Conservation (phyloP, 1,140 invertebrate species). For the Drosophila erecta region DNA sequence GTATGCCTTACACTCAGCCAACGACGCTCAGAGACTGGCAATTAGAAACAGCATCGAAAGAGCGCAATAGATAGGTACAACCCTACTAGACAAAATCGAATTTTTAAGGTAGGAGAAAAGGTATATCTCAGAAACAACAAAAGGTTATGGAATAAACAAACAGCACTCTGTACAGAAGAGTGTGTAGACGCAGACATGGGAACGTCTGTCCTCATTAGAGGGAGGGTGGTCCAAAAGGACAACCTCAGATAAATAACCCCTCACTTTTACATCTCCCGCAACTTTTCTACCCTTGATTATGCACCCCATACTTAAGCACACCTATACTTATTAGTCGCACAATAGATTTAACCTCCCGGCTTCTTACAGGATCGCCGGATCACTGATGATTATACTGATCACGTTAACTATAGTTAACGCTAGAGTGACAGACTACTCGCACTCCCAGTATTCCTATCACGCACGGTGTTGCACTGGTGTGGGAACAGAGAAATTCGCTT, state of each 20-base stretch:
- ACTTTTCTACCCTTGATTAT: too few species aligned
- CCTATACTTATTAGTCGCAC: too few species aligned
- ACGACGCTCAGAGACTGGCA: too few species aligned
- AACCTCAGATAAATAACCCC: too few species aligned
- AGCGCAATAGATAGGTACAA: background rate
- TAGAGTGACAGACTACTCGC: too few species aligned
- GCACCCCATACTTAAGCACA: too few species aligned
- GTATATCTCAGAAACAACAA: background rate
- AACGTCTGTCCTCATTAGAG: too few species aligned
- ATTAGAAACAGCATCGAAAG: background rate
- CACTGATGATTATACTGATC: slow-evolving; percentile 4
- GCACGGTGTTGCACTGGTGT: too few species aligned
- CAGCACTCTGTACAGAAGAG: background rate
- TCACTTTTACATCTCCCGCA: too few species aligned
- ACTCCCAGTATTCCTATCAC: background rate
- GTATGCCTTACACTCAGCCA: background rate
- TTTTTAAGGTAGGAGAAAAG: background rate
- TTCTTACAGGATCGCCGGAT: slow-evolving; percentile 4
- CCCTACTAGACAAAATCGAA: background rate
- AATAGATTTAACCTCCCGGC: background rate
- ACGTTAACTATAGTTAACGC: slow-evolving; percentile 15
- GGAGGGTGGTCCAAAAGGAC: too few species aligned
- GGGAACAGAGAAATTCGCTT: too few species aligned
- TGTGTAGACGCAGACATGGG: too few species aligned
- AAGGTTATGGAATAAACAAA: background rate